A percentile compares a stretch with the other conserved stretches of the same genome.
Conservation (phyloP, 1,140 invertebrate species). For the Saccostrea cuccullata region DNA sequence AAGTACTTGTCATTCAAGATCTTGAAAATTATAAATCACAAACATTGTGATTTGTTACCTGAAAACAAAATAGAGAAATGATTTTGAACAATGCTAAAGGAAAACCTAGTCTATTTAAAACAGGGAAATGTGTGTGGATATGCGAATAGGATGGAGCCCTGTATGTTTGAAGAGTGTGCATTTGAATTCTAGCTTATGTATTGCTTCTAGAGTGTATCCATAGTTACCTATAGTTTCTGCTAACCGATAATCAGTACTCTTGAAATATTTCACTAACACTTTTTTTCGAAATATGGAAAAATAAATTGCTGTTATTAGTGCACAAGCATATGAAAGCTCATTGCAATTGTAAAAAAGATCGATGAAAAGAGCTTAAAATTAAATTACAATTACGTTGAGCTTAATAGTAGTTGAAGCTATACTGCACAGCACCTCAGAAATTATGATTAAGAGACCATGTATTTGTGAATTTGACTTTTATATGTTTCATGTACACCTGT, state of each 20-base stretch:
- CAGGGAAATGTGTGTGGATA: neutral
- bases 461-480: constrained; percentile 9
- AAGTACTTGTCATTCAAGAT: neutral
- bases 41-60: neutral
- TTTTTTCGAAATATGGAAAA: neutral
- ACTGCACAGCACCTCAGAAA: constrained; percentile 32
- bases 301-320: neutral
- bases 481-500: constrained; percentile 21
- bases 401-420: constrained; percentile 32
- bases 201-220: constrained; percentile 28
- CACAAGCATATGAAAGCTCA: neutral
- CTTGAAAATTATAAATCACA: neutral
- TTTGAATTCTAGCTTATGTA: neutral
- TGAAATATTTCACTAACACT: neutral
- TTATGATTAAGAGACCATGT: constrained; percentile 35
- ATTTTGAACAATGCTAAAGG: constrained; percentile 26
- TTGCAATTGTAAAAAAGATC: neutral
- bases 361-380: neutral
- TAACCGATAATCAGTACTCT: neutral
- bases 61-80: neutral
- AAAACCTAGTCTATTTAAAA: constrained; percentile 28
- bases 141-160: constrained; percentile 11
- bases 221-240: constrained; percentile 7
- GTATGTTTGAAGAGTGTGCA: constrained; percentile 35
- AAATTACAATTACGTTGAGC: constrained; percentile 29